Evolutionary conservation across 2,888 invertebrate genomes (phyloP), one percentile per base, ranked within the genome.

Genomic region (Slavum lentiscoides): DNA sequence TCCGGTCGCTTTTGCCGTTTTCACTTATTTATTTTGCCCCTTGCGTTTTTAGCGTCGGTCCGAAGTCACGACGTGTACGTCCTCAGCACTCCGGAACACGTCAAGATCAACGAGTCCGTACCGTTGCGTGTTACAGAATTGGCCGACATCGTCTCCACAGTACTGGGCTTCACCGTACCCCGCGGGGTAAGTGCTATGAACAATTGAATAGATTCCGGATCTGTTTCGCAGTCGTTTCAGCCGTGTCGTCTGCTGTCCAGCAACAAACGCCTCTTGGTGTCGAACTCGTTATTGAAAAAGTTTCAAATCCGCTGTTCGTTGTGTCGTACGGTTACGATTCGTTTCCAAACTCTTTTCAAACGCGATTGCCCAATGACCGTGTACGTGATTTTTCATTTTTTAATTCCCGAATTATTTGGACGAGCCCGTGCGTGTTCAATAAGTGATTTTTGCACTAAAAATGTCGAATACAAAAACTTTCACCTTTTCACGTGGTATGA

Each of bases 101-200:
- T 80, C 19, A 62, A 64, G 30, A 55, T 80, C n/a, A 15, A 23
- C 0, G 21, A 43, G n/a, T 53, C 53, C 8, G 43, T 58, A 30
- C 70, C 80, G 0, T 17, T 80, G 9, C 53, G 43, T 8, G 21
- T 55, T 19, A 72, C 62, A 2, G 70, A 80, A 23, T 37, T 80
- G 39, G 39, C 72, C 0, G 80, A 80, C 7, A 23, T 80, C 9
- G 8, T 72, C 15, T 72, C 64, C 2, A 64, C 72, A 0, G 13
- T 72, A 7, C 43, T 80, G 6, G 80, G 80, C 4, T 80, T 80
- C 19, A 72, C 80, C 1, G 64, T 80, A 0, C 49, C 70, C 0
- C 30, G 43, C 2, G 72, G 39, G 64, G 80, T 72, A 72, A 80
- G 80, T 66, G 0, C 19, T 30, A 43, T 6, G 2, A 61, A 13